Base-by-base conservation (phyloP, 2,888 invertebrate genomes). In the Macrosiphum euphorbiae region DNA sequence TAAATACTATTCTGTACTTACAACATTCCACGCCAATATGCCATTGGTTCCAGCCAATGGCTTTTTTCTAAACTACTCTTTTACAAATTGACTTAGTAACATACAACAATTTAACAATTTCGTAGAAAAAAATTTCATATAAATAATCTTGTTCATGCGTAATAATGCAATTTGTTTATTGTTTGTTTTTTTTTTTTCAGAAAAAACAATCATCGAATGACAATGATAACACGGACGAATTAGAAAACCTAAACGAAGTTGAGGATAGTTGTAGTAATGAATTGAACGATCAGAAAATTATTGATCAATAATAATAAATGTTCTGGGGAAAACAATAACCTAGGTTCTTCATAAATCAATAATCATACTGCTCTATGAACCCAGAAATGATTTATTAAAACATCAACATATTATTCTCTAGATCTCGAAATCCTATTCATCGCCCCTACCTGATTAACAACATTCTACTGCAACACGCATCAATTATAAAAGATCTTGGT, bases 381-480 rank as follows among this genome's bases (percentile, higher is more conserved):
- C 26, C 50, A 44, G 58, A 91, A 84, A 85, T 91, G 41, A 91
- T 91, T 91, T 91, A 86, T 91, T 85, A 58, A 85, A 86, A 85
- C 47, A 44, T 91, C 58, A 86, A 91, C 55, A 86, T 67, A 78
- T 50, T 52, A 52, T n/a, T n/a, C n/a, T n/a, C n/a, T n/a, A n/a
- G n/a, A n/a, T n/a, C n/a, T n/a, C n/a, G n/a, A n/a, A n/a, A n/a
- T n/a, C n/a, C n/a, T n/a, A n/a, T n/a, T n/a, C n/a, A n/a, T n/a
- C n/a, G n/a, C n/a, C n/a, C n/a, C n/a, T n/a, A n/a, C n/a, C n/a
- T n/a, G n/a, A n/a, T n/a, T n/a, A n/a, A n/a, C n/a, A n/a, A n/a
- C n/a, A n/a, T n/a, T n/a, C n/a, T n/a, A n/a, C n/a, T n/a, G n/a
- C n/a, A n/a, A n/a, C n/a, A n/a, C n/a, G n/a, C n/a, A n/a, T n/a